Base-by-base conservation (phyloP, 1,140 invertebrate genomes). In the Drosophila murphyi region DNA sequence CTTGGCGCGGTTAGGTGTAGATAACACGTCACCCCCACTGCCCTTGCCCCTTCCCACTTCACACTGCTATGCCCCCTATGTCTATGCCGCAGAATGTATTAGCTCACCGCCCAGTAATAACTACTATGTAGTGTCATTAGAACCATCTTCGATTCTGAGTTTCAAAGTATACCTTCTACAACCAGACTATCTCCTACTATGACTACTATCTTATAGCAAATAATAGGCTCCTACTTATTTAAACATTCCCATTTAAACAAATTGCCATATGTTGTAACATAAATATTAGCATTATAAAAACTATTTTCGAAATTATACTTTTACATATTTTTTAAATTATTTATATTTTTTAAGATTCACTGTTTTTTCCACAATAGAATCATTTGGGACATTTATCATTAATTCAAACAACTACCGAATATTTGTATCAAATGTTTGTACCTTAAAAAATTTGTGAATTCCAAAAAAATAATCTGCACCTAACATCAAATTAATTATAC, bases 61-160 rank as follows among this genome's bases (percentile, higher is more conserved):
- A n/a, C 39, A 55, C 50, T 71, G 48, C 68, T 35, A 63, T 41
- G 57, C 62, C 64, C 43, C 39, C 50, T 45, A 61, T 43, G 39
- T 43, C 10, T 62, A 76, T 81, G 85, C 85, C 85, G 81, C 86
- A 73, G 78, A 90, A 89, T 90, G 85, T 89, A 89, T 89, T 89
- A 89, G 85, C 86, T 82, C 76, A 68, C 76, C 76, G 82, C 75
- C 65, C 85, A 85, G 88, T 89, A 89, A 80, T 90, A 82, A 86
- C 86, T 90, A 90, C 86, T 90, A 81, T 90, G 86, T 90, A 90
- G 86, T 90, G 68, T 82, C 86, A 90, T 90, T 80, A 87, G 71
- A 67, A 78, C 64, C 78, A 71, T 75, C 65, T 69, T 68, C 52
- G 67, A 71, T 43, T 68, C 78, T 67, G 63, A 72, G 48, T 62